A percentile compares a stretch with the other conserved stretches of the same genome.
phyloP scores from a whole-genome alignment of 2,888 invertebrate genomes.

The Diabrotica balteata region DNA sequence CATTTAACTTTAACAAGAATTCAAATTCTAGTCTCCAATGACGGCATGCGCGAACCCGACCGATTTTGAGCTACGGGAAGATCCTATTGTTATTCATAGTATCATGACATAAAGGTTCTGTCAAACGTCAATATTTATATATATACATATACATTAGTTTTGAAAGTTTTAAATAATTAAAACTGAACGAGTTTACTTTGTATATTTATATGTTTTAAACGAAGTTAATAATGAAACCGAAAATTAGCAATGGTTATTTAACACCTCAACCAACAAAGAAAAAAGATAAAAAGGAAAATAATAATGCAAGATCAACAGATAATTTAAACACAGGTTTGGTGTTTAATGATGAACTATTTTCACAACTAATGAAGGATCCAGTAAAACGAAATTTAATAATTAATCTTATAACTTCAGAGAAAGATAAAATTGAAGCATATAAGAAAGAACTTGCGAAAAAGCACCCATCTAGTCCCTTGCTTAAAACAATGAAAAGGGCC shows the following conservation, averaged over 20 bases:
- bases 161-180: too few species aligned
- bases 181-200: too few species aligned
- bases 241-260: slow-evolving; percentile 40
- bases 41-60: too few species aligned
- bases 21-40: too few species aligned
- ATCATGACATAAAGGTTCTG: too few species aligned
- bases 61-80: too few species aligned
- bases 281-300: slow-evolving; percentile 10
- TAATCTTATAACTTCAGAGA: slow-evolving; percentile 48
- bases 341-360: slow-evolving; percentile 33
- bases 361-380: slow-evolving; percentile 49
- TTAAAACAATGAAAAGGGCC: slow-evolving; percentile 41
- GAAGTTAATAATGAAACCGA: slow-evolving; percentile 19
- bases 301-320: slow-evolving; percentile 23
- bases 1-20: too few species aligned
- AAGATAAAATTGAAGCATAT: slow-evolving; percentile 44
- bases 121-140: too few species aligned
- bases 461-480: slow-evolving; percentile 33
- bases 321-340: slow-evolving; percentile 2
- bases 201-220: too few species aligned
- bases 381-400: slow-evolving; percentile 49
- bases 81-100: too few species aligned
- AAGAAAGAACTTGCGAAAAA: slow-evolving; percentile 35
- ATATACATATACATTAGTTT: too few species aligned
- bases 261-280: slow-evolving; percentile 37